phyloP scores from a whole-genome alignment of 1,140 invertebrate species.

The Drosophila novamexicana region DNA sequence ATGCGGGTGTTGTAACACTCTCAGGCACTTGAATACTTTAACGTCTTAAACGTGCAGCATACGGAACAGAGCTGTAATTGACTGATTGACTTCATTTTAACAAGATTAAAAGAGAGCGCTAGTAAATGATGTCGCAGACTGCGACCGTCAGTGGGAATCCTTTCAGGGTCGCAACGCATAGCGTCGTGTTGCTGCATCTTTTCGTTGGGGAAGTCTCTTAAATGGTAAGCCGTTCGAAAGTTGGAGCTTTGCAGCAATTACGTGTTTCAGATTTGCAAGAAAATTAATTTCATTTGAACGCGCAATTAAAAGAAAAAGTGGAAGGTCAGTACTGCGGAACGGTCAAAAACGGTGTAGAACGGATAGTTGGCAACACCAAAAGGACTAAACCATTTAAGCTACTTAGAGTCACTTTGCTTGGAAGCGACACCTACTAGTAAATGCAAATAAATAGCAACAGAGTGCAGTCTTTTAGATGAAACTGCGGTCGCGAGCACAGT shows the following conservation, averaged over 20 bases:
- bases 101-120: constrained; percentile 49
- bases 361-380: constrained; percentile 5
- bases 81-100: constrained; percentile 67
- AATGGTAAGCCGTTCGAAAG: constrained; percentile 2
- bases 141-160: neutral
- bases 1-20: neutral
- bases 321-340: constrained; percentile 43
- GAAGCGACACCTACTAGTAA: constrained; percentile 50
- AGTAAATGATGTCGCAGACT: constrained; percentile 36
- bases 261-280: constrained; percentile 49
- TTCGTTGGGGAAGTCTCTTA: neutral
- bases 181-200: constrained; percentile 15
- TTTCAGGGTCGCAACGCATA: constrained; percentile 14
- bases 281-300: constrained; percentile 80
- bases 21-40: neutral
- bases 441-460: constrained; percentile 73
- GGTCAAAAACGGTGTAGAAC: neutral
- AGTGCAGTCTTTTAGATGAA: constrained; percentile 50
- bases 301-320: constrained; percentile 70
- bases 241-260: constrained; percentile 39
- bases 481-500: constrained; percentile 12
- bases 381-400: constrained; percentile 67
- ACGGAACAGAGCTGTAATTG: constrained; percentile 40
- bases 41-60: neutral
- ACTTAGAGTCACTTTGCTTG: constrained; percentile 68